Evolutionary conservation across 2,888 invertebrate species (phyloP).

Genomic region (Cenopis cana): DNA sequence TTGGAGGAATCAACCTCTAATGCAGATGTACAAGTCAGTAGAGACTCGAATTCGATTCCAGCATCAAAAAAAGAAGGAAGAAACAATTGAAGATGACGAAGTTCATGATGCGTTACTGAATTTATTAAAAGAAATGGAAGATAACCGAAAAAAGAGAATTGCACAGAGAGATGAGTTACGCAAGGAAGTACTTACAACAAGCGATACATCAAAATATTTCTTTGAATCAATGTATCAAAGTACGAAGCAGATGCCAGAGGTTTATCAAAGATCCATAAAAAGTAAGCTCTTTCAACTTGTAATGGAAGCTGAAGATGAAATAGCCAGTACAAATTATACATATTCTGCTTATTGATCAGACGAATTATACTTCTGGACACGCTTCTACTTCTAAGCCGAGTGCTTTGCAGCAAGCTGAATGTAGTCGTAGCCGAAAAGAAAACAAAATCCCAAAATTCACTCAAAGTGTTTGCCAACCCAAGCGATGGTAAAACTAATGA

Average conservation of each 20-base stretch:
- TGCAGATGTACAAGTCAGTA: constrained; percentile 40
- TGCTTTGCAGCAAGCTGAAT: too few relatives aligned
- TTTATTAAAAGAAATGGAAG: constrained; percentile 44
- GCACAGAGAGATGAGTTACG: constrained; percentile 47
- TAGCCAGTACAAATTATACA: constrained; percentile 47
- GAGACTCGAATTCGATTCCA: constrained; percentile 35
- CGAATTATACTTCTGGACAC: too few relatives aligned
- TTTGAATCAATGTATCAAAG: constrained; percentile 48
- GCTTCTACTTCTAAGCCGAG: too few relatives aligned
- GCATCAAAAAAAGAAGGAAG: constrained; percentile 32
- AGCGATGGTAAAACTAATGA: too few relatives aligned
- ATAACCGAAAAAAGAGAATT: constrained; percentile 43
- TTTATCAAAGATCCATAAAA: constrained; percentile 49
- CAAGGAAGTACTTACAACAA: constrained; percentile 45
- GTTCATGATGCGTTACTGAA: constrained; percentile 36
- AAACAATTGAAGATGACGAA: constrained; percentile 38
- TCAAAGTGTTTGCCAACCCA: too few relatives aligned
- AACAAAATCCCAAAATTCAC: too few relatives aligned
- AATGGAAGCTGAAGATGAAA: constrained; percentile 49
- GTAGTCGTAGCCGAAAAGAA: too few relatives aligned
- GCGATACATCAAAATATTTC: constrained; percentile 47
- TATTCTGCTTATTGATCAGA: constrained; percentile 41
- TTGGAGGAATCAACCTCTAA: constrained; percentile 37
- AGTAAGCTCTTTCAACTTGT: constrained; percentile 49
- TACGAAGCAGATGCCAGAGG: constrained; percentile 48